Percentiles rank a stretch among this genome's conserved stretches.
phyloP scores from a whole-genome alignment of 2,888 invertebrate species.

The Marasmarcha lunaedactyla region DNA sequence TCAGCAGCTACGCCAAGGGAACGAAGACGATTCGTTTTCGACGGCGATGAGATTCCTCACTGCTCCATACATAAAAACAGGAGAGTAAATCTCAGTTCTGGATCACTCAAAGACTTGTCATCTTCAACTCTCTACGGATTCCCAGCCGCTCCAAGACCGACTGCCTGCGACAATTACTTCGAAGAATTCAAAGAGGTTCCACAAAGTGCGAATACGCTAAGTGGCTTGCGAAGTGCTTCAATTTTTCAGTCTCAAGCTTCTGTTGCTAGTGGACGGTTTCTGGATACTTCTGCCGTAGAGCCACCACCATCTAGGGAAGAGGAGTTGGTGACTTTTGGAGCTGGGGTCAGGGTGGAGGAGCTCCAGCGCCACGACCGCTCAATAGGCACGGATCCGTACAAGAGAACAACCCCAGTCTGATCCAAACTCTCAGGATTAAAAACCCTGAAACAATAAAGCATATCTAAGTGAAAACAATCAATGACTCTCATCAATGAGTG shows the following conservation, averaged over 20 bases:
- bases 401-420: conserved; percentile 73
- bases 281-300: conserved; percentile 75
- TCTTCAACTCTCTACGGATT: conserved; percentile 73
- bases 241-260: conserved; percentile 67
- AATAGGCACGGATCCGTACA: conserved; percentile 65
- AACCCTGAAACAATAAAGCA: conserved; percentile 43
- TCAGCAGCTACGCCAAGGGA: conserved; percentile 61
- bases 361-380: conserved; percentile 51
- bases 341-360: conserved; percentile 58
- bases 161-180: conserved; percentile 72
- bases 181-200: conserved; percentile 66
- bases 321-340: conserved; percentile 78
- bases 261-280: conserved; percentile 77
- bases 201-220: conserved; percentile 61
- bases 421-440: conserved; percentile 22
- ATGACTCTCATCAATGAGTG: neutral
- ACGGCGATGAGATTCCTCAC: conserved; percentile 68
- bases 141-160: conserved; percentile 73
- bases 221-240: conserved; percentile 56
- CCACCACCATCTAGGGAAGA: conserved; percentile 74
- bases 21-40: conserved; percentile 74
- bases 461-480: conserved; percentile 59
- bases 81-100: conserved; percentile 62
- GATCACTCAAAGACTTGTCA: conserved; percentile 70
- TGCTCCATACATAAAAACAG: conserved; percentile 71